phyloP scores from a whole-genome alignment of 1,140 invertebrate genomes.

The Lycorma delicatula region DNA sequence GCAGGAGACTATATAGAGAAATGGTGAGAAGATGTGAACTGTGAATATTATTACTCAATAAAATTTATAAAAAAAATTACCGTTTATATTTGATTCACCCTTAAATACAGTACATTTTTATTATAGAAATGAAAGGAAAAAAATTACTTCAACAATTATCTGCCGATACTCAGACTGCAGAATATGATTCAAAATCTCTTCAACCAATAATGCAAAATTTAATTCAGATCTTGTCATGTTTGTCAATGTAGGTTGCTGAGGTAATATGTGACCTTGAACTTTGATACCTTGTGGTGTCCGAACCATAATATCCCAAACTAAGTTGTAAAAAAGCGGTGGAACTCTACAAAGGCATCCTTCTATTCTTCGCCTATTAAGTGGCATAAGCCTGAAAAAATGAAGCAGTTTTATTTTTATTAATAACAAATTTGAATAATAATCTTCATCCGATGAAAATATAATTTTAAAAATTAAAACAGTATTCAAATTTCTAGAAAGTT shows the following conservation, averaged over 20 bases:
- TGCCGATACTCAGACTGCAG: slow-evolving; percentile 83
- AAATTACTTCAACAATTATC: slow-evolving; percentile 75
- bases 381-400: slow-evolving; percentile 48
- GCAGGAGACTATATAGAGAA: too few relatives aligned
- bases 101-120: too few relatives aligned
- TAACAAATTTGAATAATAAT: background rate
- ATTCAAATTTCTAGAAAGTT: too few relatives aligned
- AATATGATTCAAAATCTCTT: slow-evolving; percentile 85
- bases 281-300: slow-evolving; percentile 81
- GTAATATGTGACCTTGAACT: slow-evolving; percentile 73
- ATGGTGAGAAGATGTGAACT: too few relatives aligned
- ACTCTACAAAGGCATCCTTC: slow-evolving; percentile 94
- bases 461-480: background rate
- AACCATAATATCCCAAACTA: slow-evolving; percentile 90
- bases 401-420: slow-evolving; percentile 2
- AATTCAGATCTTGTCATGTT: slow-evolving; percentile 96
- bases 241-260: slow-evolving; percentile 83
- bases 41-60: too few relatives aligned
- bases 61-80: too few relatives aligned
- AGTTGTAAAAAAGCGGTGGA: slow-evolving; percentile 87
- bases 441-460: background rate
- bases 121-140: too few relatives aligned
- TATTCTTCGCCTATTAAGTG: slow-evolving; percentile 72
- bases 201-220: slow-evolving; percentile 91
- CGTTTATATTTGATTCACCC: too few relatives aligned